phyloP scores from a whole-genome alignment of 1,140 invertebrate species.

The Rhyzopertha dominica region DNA sequence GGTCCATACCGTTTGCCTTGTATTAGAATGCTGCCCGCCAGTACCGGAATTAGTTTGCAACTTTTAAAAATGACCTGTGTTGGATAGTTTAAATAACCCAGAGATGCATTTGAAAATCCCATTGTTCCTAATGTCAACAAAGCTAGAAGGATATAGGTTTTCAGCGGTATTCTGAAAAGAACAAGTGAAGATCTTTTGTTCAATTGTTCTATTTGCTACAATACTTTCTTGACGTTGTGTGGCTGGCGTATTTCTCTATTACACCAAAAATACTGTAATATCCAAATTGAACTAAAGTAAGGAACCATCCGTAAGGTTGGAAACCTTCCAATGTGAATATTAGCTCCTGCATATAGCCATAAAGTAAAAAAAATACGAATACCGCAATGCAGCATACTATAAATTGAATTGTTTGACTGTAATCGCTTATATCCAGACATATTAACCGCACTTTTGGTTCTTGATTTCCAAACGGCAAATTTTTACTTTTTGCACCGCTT shows the following conservation, averaged over 20 bases:
- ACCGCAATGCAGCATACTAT: constrained; percentile 69
- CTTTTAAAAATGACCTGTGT: constrained; percentile 93
- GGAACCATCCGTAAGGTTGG: constrained; percentile 85
- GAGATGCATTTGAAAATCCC: constrained; percentile 90
- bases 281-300: constrained; percentile 88
- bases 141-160: constrained; percentile 75
- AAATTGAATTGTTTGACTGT: constrained; percentile 67
- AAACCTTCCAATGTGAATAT: constrained; percentile 88
- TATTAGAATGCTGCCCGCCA: constrained; percentile 88
- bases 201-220: constrained; percentile 5
- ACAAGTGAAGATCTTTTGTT: constrained; percentile 12
- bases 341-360: constrained; percentile 90
- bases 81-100: constrained; percentile 95
- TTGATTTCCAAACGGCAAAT: constrained; percentile 3
- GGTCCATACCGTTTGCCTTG: constrained; percentile 82
- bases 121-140: constrained; percentile 89
- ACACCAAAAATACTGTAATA: constrained; percentile 80
- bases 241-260: constrained; percentile 64
- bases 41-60: constrained; percentile 93
- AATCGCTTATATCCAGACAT: constrained; percentile 67
- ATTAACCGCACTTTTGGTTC: constrained; percentile 57
- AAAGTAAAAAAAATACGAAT: constrained; percentile 83
- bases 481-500: too few relatives aligned
- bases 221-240: constrained; percentile 64
- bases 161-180: constrained; percentile 74